Conservation (phyloP, 2,797 vertebrate genomes). For the Phoebastria nigripes region DNA sequence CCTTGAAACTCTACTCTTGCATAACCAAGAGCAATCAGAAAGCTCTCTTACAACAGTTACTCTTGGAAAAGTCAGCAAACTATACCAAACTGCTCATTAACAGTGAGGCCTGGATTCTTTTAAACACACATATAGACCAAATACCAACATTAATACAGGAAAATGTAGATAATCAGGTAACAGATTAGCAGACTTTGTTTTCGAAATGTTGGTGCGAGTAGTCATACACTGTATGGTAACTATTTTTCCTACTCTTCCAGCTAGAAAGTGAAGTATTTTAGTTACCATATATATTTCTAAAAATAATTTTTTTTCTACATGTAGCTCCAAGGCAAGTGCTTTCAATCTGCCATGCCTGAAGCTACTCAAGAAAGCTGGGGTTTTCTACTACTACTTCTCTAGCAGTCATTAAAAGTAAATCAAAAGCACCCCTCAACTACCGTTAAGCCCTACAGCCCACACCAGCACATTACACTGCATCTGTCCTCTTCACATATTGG, state of each 20-base stretch:
- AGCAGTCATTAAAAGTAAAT: not conserved
- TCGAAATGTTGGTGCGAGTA: not conserved
- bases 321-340: not conserved
- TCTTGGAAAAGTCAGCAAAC: not conserved
- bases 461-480: not conserved
- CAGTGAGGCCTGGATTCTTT: not conserved
- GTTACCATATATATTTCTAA: not conserved
- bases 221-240: not conserved
- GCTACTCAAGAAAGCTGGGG: not conserved
- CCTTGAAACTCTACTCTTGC: not conserved
- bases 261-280: not conserved
- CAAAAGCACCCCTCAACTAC: not conserved
- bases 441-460: not conserved
- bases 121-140: slow-evolving; percentile 30
- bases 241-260: not conserved
- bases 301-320: not conserved
- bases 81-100: not conserved
- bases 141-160: not conserved
- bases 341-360: not conserved
- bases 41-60: not conserved
- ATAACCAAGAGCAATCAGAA: not conserved
- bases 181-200: not conserved
- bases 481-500: not conserved
- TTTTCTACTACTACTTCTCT: not conserved
- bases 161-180: not conserved